A percentile compares a stretch with the other conserved stretches of the same genome.
Conservation (phyloP, 2,113 vertebrate species). For the Smithornis capensis region DNA sequence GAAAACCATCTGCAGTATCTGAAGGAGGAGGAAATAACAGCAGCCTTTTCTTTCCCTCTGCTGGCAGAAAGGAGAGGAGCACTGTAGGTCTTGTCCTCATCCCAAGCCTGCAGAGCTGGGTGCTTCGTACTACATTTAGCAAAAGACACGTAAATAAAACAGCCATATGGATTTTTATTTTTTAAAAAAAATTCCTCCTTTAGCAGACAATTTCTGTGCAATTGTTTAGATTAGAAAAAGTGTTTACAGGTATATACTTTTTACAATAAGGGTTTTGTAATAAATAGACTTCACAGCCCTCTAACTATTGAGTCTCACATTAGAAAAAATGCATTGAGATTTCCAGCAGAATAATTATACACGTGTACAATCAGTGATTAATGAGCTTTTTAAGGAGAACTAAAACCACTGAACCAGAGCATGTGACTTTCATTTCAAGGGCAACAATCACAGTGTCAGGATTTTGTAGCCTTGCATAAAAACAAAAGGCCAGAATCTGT, state of each 20-base stretch:
- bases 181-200: neutral
- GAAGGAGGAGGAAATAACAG: neutral
- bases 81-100: neutral
- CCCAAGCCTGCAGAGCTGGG: neutral
- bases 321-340: conserved; percentile 17
- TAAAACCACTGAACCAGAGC: conserved; percentile 3
- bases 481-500: conserved; percentile 6
- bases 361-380: conserved; percentile 3
- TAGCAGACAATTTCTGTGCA: neutral
- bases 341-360: conserved; percentile 44
- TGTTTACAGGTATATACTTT: conserved; percentile 4
- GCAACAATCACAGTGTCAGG: neutral
- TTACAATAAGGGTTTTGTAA: neutral
- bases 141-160: neutral
- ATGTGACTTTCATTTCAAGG: conserved; percentile 8
- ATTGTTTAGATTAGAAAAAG: neutral
- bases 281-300: neutral
- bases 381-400: conserved; percentile 12
- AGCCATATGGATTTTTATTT: neutral
- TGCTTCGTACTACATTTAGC: neutral
- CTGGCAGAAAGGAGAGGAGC: neutral
- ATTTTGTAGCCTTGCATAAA: conserved; percentile 27
- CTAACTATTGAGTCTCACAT: conserved; percentile 16
- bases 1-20: neutral
- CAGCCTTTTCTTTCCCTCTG: conserved; percentile 20